A percentile compares a stretch with the other conserved stretches of the same genome.
phyloP scores from a whole-genome alignment of 1,140 invertebrate genomes.

The Periplaneta americana region DNA sequence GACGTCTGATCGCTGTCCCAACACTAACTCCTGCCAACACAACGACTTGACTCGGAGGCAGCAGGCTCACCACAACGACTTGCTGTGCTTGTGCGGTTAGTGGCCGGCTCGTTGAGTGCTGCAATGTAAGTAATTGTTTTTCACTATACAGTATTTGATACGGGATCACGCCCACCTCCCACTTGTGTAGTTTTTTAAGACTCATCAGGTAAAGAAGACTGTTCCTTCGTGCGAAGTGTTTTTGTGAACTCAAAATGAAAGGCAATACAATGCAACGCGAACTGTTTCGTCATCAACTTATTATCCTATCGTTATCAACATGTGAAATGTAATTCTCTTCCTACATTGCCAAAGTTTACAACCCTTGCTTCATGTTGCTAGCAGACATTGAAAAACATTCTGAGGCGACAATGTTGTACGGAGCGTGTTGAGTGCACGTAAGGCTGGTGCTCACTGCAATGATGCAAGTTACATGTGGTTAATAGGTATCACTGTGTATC shows the following conservation, averaged over 20 bases:
- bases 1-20: conserved; percentile 36
- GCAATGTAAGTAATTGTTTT: not conserved
- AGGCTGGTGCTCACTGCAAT: too few relatives aligned
- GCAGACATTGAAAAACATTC: not conserved
- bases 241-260: not conserved
- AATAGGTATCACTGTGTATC: too few relatives aligned
- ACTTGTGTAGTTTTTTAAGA: not conserved
- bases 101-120: too few relatives aligned
- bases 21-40: not conserved
- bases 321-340: not conserved
- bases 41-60: too few relatives aligned
- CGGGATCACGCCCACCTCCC: not conserved
- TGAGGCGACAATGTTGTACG: not conserved
- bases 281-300: not conserved
- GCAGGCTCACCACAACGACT: too few relatives aligned
- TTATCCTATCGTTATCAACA: not conserved
- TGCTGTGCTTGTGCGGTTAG: too few relatives aligned
- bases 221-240: not conserved
- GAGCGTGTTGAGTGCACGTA: too few relatives aligned
- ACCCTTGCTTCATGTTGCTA: not conserved
- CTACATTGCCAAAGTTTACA: not conserved
- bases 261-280: not conserved
- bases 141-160: not conserved
- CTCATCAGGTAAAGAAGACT: not conserved
- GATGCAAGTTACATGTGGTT: too few relatives aligned